Evolutionary conservation across 2,888 invertebrate species (phyloP), one percentile per base, ranked within the genome.

Genomic region (Volucella zonaria): DNA sequence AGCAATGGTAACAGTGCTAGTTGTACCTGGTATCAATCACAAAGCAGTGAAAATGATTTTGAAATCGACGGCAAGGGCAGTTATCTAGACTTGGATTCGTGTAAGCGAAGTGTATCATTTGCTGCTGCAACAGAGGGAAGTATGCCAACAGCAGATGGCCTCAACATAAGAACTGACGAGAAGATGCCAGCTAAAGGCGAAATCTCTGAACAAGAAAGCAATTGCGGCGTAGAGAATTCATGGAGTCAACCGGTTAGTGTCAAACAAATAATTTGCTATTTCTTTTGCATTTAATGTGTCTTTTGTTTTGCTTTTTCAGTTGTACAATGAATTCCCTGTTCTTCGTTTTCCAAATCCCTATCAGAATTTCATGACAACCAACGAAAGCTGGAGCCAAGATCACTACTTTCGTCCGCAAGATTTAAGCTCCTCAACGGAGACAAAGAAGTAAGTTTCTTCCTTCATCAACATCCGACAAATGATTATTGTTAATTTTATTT

Each of bases 161-260:
- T 96, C 59, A 95, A 96, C 89, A 96, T 97, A 88, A 94, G 96
- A 88, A 95, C 97, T 0, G 96, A 97, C 89, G 97, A 97, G 91
- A 94, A 95, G 87, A 97, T 97, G 96, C 97, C 97, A 47, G 95
- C 97, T 0, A 94, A 96, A 85, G 97, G 97, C 1, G 97, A 97
- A 92, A 93, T 97, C 52, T 96, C 96, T 12, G 97, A 96, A 14
- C 97, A 96, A 90, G 97, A 97, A 90, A 96, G 96, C 92, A 95
- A 96, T 89, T 96, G 96, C 11, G 95, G 95, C 87, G 95, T 95
- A 89, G 96, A 96, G 88, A 91, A 92, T 87, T 94, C 95, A 2
- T 96, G 96, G 94, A 95, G 94, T 86, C 91, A 92, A 87, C 91
- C 95, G 93, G 95, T 96, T 92, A 93, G 93, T 88, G 61, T 15